Base-by-base conservation (phyloP, 2,888 invertebrate genomes). In the Drosophila borealis region DNA sequence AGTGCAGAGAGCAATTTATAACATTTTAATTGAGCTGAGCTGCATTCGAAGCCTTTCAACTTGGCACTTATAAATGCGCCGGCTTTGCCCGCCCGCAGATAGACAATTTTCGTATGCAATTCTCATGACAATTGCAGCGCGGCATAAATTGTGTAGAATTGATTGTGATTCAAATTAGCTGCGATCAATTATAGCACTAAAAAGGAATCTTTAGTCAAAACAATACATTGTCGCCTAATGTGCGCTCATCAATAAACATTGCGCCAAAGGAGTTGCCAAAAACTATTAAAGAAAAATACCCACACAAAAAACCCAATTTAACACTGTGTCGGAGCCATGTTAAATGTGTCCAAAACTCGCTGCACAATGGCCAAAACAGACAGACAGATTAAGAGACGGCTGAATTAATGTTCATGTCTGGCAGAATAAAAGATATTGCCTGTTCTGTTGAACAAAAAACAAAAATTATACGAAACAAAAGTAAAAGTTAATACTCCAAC, bases 201-300 rank as follows among this genome's bases (percentile, higher is more conserved):
- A 63, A 48, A 56, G 60, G 78, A 69, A 76, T 81, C 70, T 71
- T 64, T 68, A 74, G 76, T 80, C 78, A 80, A 70, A 80, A 76
- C 81, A 76, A 70, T 67, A 65, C 69, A 69, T 76, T 80, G 78
- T 80, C 71, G 57, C 69, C 70, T 80, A 81, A 81, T 80, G 74
- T 69, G 64, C 41, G 78, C 65, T 65, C 81, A 80, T 80, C 74
- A 80, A 80, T 80, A 62, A 68, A 53, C 69, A 54, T 48, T 36
- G 63, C 61, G 54, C 56, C 53, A 60, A 61, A 68, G 66, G 62
- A 72, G 61, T 50, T 71, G 72, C 54, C 54, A 60, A 51, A 70
- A 56, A 54, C 39, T 9, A 25, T n/a, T 17, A 51, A 49, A 33
- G 54, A 46, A 39, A 41, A 37, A 76, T 37, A 70, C 60, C 42